Conservation (phyloP, 2,113 vertebrate genomes). For the Cyprinodon variegatus region DNA sequence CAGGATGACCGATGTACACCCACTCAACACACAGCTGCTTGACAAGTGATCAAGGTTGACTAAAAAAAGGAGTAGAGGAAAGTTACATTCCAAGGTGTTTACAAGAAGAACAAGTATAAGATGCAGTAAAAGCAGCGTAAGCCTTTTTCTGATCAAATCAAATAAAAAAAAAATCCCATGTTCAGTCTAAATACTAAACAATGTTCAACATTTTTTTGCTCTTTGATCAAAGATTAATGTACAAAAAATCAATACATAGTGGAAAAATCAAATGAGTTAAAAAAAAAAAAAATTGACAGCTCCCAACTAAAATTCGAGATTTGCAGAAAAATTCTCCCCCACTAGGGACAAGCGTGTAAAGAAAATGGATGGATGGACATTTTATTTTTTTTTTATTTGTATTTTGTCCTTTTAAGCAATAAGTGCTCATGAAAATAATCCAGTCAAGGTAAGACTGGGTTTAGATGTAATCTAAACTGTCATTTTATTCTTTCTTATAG, state of each 20-base stretch:
- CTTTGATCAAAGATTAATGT: not conserved
- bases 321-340: too few relatives aligned
- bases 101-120: constrained; percentile 20
- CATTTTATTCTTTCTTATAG: too few relatives aligned
- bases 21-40: constrained; percentile 60
- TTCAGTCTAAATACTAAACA: not conserved
- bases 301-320: too few relatives aligned
- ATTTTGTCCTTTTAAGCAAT: too few relatives aligned
- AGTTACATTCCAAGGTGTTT: constrained; percentile 42
- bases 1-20: constrained; percentile 72
- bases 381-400: too few relatives aligned
- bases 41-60: constrained; percentile 72
- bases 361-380: too few relatives aligned
- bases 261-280: not conserved
- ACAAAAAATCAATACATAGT: not conserved
- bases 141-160: not conserved
- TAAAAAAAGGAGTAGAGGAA: constrained; percentile 27
- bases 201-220: not conserved
- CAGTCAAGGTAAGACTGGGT: not conserved
- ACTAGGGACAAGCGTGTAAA: too few relatives aligned
- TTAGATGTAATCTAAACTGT: too few relatives aligned
- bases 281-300: not conserved
- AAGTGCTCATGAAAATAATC: not conserved
- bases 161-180: not conserved
- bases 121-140: too few relatives aligned